These are phyloP conservation scores for Crossocerus cetratus DNA, from an alignment of 2,888 invertebrate species.

Conservation along the genomic window DNA sequence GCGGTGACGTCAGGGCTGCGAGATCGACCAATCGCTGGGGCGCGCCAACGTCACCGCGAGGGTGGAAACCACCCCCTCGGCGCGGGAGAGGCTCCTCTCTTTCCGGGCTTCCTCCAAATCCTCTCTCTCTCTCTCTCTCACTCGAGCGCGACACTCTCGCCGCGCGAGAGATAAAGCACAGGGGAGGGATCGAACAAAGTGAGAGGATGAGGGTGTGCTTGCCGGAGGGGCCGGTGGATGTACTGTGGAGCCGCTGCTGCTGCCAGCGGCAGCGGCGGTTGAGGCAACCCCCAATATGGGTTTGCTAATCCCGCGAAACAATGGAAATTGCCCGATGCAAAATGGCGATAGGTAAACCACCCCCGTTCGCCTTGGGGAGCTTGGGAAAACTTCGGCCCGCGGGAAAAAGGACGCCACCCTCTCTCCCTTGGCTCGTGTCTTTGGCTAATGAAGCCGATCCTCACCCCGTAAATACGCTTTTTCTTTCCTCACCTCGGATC, in stretches of 20 bases:
- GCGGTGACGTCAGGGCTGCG: conserved; percentile 71
- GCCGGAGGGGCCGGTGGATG: conserved; percentile 40
- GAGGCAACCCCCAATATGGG: conserved; percentile 68
- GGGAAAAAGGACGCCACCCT: neutral
- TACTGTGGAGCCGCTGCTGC: conserved; percentile 48
- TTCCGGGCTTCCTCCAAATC: conserved; percentile 45
- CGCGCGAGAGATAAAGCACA: neutral
- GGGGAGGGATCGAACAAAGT: neutral
- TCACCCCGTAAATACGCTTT: no score
- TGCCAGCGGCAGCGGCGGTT: conserved; percentile 52
- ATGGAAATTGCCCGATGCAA: conserved; percentile 67
- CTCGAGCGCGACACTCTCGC: neutral
- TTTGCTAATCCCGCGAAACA: conserved; percentile 71
- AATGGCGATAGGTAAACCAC: conserved; percentile 66
- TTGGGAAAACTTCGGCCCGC: conserved; percentile 12
- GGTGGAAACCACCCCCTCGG: conserved; percentile 66
- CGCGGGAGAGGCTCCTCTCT: conserved; percentile 68
- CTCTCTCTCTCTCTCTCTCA: neutral
- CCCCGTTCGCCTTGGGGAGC: conserved; percentile 28
- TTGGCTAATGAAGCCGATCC: no score
- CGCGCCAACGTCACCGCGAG: conserved; percentile 70
- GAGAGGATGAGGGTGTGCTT: conserved; percentile 24
- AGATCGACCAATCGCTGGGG: conserved; percentile 71
- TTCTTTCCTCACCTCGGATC: no score
- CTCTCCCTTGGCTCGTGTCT: neutral